Percentiles rank a stretch among this genome's conserved stretches.
Conservation (phyloP, 23 tunicate genomes). For the Oikopleura vanhoeffeni region DNA sequence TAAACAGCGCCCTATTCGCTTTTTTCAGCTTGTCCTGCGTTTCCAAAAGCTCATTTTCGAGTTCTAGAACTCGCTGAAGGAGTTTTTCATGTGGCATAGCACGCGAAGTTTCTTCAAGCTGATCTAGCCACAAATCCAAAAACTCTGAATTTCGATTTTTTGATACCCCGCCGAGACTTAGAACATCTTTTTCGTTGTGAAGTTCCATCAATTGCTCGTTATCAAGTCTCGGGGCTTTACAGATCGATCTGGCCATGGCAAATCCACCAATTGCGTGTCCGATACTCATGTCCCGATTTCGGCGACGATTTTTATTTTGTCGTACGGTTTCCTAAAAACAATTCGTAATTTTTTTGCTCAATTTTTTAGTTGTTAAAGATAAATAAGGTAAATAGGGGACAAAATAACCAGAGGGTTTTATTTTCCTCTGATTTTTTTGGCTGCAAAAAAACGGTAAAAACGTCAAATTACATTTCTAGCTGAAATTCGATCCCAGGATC, state of each 20-base stretch:
- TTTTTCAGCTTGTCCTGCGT: constrained; percentile 5
- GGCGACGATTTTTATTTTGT: neutral
- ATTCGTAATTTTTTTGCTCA: neutral
- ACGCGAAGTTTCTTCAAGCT: constrained; percentile 13
- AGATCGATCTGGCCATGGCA: neutral
- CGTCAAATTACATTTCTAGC: too few relatives aligned
- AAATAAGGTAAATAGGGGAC: neutral
- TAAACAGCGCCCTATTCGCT: neutral
- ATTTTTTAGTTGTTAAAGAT: neutral
- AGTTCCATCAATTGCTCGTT: neutral
- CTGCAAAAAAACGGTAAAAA: too few relatives aligned
- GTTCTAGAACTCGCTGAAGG: constrained; percentile 2
- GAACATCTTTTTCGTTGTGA: neutral
- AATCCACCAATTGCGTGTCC: neutral
- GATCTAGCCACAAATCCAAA: constrained; percentile 10
- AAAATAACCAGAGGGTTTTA: too few relatives aligned
- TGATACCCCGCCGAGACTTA: neutral
- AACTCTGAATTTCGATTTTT: neutral
- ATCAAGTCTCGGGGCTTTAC: constrained; percentile 4
- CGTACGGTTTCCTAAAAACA: neutral
- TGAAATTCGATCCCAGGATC: too few relatives aligned
- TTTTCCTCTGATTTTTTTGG: too few relatives aligned
- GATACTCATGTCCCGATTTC: neutral
- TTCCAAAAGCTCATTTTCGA: neutral
- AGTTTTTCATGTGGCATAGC: constrained; percentile 5